Evolutionary conservation across 2,888 invertebrate species (phyloP).

Genomic region (Liodrosophila aerea): DNA sequence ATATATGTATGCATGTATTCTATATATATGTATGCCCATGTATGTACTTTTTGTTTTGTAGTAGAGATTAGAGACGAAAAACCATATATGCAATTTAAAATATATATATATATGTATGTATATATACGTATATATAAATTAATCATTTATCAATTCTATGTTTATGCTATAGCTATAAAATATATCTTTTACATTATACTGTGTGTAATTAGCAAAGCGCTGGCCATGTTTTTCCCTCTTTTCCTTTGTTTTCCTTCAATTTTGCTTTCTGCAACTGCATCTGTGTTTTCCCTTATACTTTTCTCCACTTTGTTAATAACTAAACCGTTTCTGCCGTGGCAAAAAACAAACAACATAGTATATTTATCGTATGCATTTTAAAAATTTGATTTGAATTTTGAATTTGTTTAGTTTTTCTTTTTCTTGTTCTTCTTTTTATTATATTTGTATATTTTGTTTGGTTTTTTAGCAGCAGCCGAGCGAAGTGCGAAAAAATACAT

Average conservation of each 20-base stretch:
- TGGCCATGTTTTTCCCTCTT: slow-evolving; percentile 37
- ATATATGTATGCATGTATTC: slow-evolving; percentile 22
- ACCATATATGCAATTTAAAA: slow-evolving; percentile 67
- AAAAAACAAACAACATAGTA: slow-evolving; percentile 29
- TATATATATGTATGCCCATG: slow-evolving; percentile 38
- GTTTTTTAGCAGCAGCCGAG: slow-evolving; percentile 53
- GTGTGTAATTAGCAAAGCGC: slow-evolving; percentile 63
- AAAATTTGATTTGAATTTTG: slow-evolving; percentile 42
- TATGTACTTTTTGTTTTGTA: slow-evolving; percentile 41
- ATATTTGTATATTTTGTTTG: slow-evolving; percentile 1
- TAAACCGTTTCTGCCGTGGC: slow-evolving; percentile 18
- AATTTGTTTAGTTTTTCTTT: slow-evolving; percentile 19
- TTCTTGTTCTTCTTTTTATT: slow-evolving; percentile 4
- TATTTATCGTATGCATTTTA: slow-evolving; percentile 29
- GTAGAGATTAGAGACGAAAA: slow-evolving; percentile 65
- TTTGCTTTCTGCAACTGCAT: slow-evolving; percentile 15
- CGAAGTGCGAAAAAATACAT: slow-evolving; percentile 48
- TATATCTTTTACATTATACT: slow-evolving; percentile 71
- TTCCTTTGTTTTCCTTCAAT: slow-evolving; percentile 14
- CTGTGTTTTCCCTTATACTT: slow-evolving; percentile 3
- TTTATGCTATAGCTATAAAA: slow-evolving; percentile 65
- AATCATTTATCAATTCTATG: slow-evolving; percentile 71
- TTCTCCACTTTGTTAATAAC: slow-evolving; percentile 36
- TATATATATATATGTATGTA: slow-evolving; percentile 50
- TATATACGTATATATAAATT: slow-evolving; percentile 56